Conservation (phyloP, 2,888 invertebrate genomes). For the Malachius bipustulatus region DNA sequence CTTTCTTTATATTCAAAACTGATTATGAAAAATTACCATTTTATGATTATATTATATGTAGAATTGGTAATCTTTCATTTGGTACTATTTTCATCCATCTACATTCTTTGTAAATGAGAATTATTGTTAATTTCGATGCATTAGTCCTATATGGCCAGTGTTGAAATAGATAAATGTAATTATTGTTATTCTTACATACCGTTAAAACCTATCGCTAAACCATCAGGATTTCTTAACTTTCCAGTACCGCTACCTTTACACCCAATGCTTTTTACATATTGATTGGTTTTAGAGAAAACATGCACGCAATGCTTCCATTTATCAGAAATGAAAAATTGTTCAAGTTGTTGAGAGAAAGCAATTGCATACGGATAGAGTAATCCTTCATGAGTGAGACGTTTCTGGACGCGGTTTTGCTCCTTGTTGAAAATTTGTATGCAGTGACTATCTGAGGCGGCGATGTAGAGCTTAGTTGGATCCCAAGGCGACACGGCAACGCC, state of each 20-base stretch:
- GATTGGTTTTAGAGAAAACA: conserved; percentile 53
- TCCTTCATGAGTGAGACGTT: conserved; percentile 41
- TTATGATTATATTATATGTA: too few species aligned
- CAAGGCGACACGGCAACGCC: conserved; percentile 56
- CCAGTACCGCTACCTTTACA: conserved; percentile 52
- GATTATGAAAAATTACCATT: too few species aligned
- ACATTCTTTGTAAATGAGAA: too few species aligned
- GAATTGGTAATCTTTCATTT: too few species aligned
- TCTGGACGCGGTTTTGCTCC: conserved; percentile 38
- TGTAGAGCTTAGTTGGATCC: conserved; percentile 50
- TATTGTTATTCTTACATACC: too few species aligned
- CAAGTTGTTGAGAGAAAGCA: conserved; percentile 43
- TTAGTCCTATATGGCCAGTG: too few species aligned
- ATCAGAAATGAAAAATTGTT: conserved; percentile 50
- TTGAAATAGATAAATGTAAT: too few species aligned
- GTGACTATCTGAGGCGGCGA: conserved; percentile 44
- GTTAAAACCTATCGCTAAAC: conserved; percentile 47
- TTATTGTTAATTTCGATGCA: too few species aligned
- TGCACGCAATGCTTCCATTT: conserved; percentile 60
- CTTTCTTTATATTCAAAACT: too few species aligned
- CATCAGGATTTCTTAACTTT: conserved; percentile 60
- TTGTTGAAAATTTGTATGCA: conserved; percentile 27
- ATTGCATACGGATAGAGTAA: conserved; percentile 53
- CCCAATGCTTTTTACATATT: conserved; percentile 47
- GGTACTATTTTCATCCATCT: too few species aligned